phyloP scores from a whole-genome alignment of 2,888 invertebrate species.

The Aspidapion aeneum region DNA sequence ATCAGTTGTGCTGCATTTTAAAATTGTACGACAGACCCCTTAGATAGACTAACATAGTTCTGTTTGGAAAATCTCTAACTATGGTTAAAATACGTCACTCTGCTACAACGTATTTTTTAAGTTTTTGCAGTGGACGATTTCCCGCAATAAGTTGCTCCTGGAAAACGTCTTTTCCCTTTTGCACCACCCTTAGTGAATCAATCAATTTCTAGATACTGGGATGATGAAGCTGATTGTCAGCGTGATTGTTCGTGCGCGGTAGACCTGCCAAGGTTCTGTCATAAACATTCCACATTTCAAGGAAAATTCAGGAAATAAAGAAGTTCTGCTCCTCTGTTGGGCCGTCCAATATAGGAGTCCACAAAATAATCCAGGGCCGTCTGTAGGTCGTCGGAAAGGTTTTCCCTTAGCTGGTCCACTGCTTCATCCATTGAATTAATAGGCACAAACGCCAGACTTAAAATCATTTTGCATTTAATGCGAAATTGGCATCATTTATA shows the following conservation, averaged over 20 bases:
- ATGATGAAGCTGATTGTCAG: not conserved
- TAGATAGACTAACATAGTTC: not conserved
- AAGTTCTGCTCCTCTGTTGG: not conserved
- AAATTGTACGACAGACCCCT: not conserved
- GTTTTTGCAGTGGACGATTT: not conserved
- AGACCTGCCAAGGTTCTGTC: not conserved
- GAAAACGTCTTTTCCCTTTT: not conserved
- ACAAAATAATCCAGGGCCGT: not conserved
- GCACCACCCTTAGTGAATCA: not conserved
- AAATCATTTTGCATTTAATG: no score
- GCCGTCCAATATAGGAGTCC: not conserved
- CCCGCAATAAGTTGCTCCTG: not conserved
- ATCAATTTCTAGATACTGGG: not conserved
- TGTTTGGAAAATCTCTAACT: not conserved
- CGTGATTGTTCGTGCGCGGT: not conserved
- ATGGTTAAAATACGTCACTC: not conserved
- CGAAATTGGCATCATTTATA: no score
- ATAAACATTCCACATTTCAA: not conserved
- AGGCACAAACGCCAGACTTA: no score
- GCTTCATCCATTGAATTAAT: not conserved
- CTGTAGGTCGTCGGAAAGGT: not conserved
- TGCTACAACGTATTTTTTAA: not conserved
- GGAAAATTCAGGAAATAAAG: no score
- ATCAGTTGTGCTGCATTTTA: not conserved
- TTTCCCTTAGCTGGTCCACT: not conserved